Percentiles rank a stretch among this genome's conserved stretches.
These are phyloP conservation scores for Caenorhabditis becei DNA, from an alignment of 2,888 invertebrate genomes.

Conservation along the genomic window DNA sequence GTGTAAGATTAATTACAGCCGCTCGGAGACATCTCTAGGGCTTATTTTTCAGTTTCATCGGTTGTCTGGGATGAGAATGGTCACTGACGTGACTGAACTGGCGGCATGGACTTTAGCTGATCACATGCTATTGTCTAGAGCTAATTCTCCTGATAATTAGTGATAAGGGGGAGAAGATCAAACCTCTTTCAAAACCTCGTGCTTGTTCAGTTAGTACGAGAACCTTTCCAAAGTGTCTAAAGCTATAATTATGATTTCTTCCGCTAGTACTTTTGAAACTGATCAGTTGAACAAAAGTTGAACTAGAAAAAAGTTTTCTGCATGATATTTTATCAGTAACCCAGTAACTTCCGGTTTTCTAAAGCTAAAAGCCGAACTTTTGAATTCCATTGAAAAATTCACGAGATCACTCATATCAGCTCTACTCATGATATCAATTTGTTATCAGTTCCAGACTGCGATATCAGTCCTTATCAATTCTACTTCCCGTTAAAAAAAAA, in stretches of 20 bases:
- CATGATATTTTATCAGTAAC: too few relatives aligned
- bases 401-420: too few relatives aligned
- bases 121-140: constrained; percentile 27
- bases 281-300: too few relatives aligned
- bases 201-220: neutral
- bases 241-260: neutral
- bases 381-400: too few relatives aligned
- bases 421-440: too few relatives aligned
- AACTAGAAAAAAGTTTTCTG: too few relatives aligned
- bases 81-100: constrained; percentile 13
- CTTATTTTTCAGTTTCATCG: neutral
- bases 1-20: constrained; percentile 25
- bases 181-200: constrained; percentile 6
- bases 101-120: constrained; percentile 31
- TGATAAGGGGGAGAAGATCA: neutral
- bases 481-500: neutral
- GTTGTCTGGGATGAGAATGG: constrained; percentile 29
- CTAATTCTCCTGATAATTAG: constrained; percentile 17
- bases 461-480: constrained; percentile 10
- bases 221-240: neutral
- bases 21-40: neutral
- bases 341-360: too few relatives aligned
- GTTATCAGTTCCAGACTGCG: too few relatives aligned
- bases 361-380: too few relatives aligned
- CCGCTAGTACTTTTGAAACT: neutral